These are phyloP conservation scores for Epistrophe grossulariae DNA, from an alignment of 2,888 invertebrate genomes.

Conservation along the genomic window DNA sequence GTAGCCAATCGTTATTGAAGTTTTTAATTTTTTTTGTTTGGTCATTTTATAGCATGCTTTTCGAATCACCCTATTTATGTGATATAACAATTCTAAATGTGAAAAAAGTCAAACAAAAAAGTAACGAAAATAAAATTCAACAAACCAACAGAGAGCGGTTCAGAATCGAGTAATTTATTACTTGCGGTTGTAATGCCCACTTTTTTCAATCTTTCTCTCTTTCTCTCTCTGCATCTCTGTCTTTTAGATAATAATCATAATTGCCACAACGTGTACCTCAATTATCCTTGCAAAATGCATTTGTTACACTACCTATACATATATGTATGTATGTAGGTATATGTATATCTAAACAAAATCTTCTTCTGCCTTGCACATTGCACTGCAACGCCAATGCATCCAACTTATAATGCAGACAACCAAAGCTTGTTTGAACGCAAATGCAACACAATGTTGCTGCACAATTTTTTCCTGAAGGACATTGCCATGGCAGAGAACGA, in stretches of 20 bases:
- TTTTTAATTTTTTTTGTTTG: not conserved
- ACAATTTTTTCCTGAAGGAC: slow-evolving; percentile 61
- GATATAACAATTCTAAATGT: not conserved
- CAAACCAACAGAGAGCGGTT: not conserved
- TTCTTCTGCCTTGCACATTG: not conserved
- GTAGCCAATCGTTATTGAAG: too few species aligned
- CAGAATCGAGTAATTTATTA: slow-evolving; percentile 29
- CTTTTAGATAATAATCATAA: slow-evolving; percentile 56
- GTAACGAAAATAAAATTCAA: not conserved
- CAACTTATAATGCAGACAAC: not conserved
- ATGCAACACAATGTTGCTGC: slow-evolving; percentile 29
- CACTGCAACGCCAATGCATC: not conserved
- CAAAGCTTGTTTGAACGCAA: slow-evolving; percentile 21
- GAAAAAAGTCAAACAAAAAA: not conserved
- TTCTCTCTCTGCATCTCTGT: not conserved
- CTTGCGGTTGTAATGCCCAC: not conserved
- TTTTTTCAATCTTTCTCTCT: not conserved
- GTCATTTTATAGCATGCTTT: not conserved
- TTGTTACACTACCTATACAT: slow-evolving; percentile 49
- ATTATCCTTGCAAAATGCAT: slow-evolving; percentile 72
- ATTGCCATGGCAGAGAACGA: slow-evolving; percentile 10
- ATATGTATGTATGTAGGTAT: too few species aligned
- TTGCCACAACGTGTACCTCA: slow-evolving; percentile 59
- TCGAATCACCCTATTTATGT: too few species aligned
- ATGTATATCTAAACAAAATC: too few species aligned